Base-by-base conservation (phyloP, 2,888 invertebrate species). In the Craniophora ligustri region DNA sequence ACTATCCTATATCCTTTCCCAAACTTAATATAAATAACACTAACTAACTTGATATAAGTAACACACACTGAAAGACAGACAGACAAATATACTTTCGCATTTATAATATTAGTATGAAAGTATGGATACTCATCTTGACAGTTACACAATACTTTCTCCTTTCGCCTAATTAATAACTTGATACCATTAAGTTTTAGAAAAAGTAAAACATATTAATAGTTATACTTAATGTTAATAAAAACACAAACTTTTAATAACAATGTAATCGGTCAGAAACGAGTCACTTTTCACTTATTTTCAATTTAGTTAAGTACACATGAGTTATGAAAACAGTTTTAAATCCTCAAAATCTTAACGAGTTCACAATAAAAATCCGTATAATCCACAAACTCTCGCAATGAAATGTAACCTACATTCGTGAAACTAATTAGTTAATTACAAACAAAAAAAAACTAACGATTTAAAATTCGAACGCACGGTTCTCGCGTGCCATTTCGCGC, bases 401-500 rank as follows among this genome's bases (percentile, higher is more conserved):
- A 21, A 15, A 28, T 44, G 23, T 14, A 59, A 51, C 42, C 67
- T 47, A 47, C 39, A 47, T 51, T 44, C 31, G 1, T 48, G 41
- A 35, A 57, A 67, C 36, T 50, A 8, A 46, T 54, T 38, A 50
- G n/a, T n/a, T n/a, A n/a, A n/a, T n/a, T n/a, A n/a, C n/a, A n/a
- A n/a, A n/a, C n/a, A n/a, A 6, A 49, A 46, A 35, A 44, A 59
- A 59, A 46, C 0, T 30, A 5, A 38, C 48, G 39, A 38, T 76
- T 74, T 57, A 69, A 78, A 82, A 72, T 56, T 75, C 72, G 72
- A 81, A 78, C 79, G 70, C 53, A 71, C 85, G 76, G 63, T 77
- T 75, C 81, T 76, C 81, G 81, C 81, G 81, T 73, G 53, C 75
- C 70, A 80, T 81, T 81, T 80, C 81, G 78, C 82, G 81, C 66